These are phyloP conservation scores for Turritopsis dohrnii DNA, from an alignment of 30 jellyfish, hydroid and myxozoan genomes.

Conservation along the genomic window DNA sequence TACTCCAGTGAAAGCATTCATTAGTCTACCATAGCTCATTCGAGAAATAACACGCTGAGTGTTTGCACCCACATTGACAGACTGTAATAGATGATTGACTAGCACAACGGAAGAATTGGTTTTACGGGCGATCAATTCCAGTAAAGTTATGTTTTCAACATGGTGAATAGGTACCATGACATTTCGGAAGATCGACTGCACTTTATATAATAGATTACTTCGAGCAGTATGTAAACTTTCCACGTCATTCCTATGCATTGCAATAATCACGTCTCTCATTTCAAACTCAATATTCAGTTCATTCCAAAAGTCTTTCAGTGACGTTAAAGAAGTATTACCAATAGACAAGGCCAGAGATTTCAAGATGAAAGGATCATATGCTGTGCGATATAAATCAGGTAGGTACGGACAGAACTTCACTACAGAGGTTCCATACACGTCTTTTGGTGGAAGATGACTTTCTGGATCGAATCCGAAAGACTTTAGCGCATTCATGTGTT, in stretches of 20 bases:
- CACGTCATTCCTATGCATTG: background rate
- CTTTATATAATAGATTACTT: background rate
- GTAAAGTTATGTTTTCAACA: background rate
- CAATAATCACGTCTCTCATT: background rate
- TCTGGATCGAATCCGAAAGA: constrained; percentile 4
- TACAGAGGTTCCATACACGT: background rate
- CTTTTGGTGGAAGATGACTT: background rate
- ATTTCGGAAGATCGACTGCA: background rate
- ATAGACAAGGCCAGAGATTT: background rate
- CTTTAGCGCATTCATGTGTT: background rate
- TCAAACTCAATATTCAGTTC: background rate
- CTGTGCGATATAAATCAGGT: background rate
- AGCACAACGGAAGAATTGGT: background rate
- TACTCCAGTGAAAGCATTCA: background rate
- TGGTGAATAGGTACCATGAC: background rate
- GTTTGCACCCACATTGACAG: background rate
- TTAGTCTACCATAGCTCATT: background rate
- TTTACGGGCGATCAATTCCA: background rate
- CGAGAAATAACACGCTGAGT: background rate
- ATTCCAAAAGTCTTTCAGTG: background rate
- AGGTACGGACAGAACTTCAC: background rate
- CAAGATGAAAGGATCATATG: background rate
- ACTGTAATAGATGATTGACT: background rate
- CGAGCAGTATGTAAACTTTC: background rate
- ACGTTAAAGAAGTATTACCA: background rate